Base-by-base conservation (phyloP, 92 coral and sea anemone genomes). In the Phymanthus crucifer region DNA sequence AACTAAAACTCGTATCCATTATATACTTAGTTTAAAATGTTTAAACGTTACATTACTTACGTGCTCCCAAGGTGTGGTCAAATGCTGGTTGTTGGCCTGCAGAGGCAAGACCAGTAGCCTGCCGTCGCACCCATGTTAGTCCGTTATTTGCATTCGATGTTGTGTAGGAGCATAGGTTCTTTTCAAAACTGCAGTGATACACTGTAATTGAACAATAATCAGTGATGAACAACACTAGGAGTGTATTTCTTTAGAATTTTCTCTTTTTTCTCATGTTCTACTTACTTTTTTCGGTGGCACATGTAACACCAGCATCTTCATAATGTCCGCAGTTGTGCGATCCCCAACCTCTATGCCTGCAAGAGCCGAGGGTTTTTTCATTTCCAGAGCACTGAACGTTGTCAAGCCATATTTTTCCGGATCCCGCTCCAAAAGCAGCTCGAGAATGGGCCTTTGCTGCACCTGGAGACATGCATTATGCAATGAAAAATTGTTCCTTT, bases 261-360 rank as follows among this genome's bases (percentile, higher is more conserved):
- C 3, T 27, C 7, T 54, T 18, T 18, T 54, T 21, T 19, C 27
- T 52, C n/a, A 1, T 3, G 1, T 54, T 54, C 7, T 21, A 29
- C 68, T 50, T 72, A 80, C 84, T 36, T 46, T 38, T 58, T 1
- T 52, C 67, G 10, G 69, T 7, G 3, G 72, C 3, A 24, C 87
- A 83, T 10, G 82, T 70, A 33, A 83, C 76, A 16, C 87, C 87
- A 27, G 87, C 87, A 46, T 83, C 87, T 70, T 83, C 87, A 29
- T 48, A 6, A 50, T 83, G 87, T 17, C 82, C 78, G 64, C 87
- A 83, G 64, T 83, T 70, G 5, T 83, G 32, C 2, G 40, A 68
- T 14, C 86, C 86, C 87, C 87, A 83, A 0, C 81, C 82, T 6
- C 29, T 37, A 27, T 52, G 76, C 3, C 26, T 35, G 31, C 87